Evolutionary conservation across 2,113 vertebrate genomes (phyloP).

Genomic region (Sisor rabdophorus): DNA sequence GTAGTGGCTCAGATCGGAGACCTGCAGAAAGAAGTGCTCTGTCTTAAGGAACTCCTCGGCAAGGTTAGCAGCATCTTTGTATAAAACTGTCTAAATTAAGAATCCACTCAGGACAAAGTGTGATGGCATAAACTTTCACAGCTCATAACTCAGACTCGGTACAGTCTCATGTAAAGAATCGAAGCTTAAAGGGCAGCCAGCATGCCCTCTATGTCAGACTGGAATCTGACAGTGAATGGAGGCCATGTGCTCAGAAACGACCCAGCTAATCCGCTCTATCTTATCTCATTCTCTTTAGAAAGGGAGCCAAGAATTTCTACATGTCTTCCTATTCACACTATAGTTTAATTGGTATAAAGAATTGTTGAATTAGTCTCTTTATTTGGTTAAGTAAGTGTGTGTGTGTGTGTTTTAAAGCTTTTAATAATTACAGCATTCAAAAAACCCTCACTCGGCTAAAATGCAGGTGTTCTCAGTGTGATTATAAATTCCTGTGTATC

Average conservation of each 20-base stretch:
- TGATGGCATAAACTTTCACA: constrained; percentile 74
- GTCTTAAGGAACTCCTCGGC: constrained; percentile 73
- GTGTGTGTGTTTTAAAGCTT: too few species aligned
- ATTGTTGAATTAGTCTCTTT: not conserved
- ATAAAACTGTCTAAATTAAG: constrained; percentile 29
- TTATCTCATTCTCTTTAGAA: constrained; percentile 14
- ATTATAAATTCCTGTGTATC: not conserved
- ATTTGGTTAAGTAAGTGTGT: not conserved
- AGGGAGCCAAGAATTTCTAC: constrained; percentile 22
- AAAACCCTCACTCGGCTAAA: not conserved
- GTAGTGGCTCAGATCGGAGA: constrained; percentile 70
- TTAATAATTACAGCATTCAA: not conserved
- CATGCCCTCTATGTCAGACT: constrained; percentile 78
- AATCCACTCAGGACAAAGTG: constrained; percentile 27
- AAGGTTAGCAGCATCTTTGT: constrained; percentile 68
- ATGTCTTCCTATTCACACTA: constrained; percentile 7
- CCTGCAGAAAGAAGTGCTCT: constrained; percentile 77
- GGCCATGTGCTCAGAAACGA: constrained; percentile 67
- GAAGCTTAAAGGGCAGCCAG: constrained; percentile 64
- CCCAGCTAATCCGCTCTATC: constrained; percentile 19
- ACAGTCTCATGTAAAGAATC: constrained; percentile 70
- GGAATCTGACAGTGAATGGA: constrained; percentile 80
- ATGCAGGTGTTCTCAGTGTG: not conserved
- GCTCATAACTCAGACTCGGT: constrained; percentile 82
- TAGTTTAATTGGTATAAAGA: not conserved